A percentile compares a stretch with the other conserved stretches of the same genome.
These are phyloP conservation scores for Pelochelys cantorii DNA, from an alignment of 2,797 vertebrate genomes.

Conservation along the genomic window DNA sequence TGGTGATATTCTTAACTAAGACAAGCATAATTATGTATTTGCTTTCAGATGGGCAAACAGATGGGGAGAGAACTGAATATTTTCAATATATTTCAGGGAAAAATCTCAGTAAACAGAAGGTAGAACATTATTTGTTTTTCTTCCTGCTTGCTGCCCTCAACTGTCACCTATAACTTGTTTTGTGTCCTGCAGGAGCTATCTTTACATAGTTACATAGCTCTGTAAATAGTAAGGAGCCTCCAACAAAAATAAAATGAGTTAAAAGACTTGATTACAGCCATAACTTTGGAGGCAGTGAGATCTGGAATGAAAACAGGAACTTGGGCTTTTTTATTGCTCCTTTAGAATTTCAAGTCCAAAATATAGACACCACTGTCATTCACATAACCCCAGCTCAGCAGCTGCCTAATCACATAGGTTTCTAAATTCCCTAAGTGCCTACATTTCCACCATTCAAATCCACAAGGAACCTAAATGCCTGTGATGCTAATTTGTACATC, in stretches of 20 bases:
- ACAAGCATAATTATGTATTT: slow-evolving; percentile 15
- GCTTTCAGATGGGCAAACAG: slow-evolving; percentile 24
- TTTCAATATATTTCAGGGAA: background rate
- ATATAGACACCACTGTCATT: background rate
- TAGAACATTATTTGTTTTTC: background rate
- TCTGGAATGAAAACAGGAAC: background rate
- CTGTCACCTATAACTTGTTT: background rate
- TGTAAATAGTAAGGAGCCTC: background rate
- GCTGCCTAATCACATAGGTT: background rate
- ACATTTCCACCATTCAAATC: background rate
- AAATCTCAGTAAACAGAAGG: background rate
- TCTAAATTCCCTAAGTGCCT: background rate
- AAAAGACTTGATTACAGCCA: background rate
- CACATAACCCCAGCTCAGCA: background rate
- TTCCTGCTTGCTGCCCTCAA: background rate
- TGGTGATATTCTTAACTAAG: slow-evolving; percentile 29
- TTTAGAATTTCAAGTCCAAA: background rate
- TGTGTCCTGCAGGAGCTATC: background rate
- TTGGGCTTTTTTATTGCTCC: background rate
- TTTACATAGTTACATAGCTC: background rate
- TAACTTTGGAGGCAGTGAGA: background rate
- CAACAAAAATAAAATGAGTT: background rate
- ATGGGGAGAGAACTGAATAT: slow-evolving; percentile 8
- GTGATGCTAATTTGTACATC: background rate
- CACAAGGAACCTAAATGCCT: background rate